Percentiles rank a stretch among this genome's conserved stretches.
Conservation (phyloP, 2,888 invertebrate species). For the Bhutanitis thaidina region DNA sequence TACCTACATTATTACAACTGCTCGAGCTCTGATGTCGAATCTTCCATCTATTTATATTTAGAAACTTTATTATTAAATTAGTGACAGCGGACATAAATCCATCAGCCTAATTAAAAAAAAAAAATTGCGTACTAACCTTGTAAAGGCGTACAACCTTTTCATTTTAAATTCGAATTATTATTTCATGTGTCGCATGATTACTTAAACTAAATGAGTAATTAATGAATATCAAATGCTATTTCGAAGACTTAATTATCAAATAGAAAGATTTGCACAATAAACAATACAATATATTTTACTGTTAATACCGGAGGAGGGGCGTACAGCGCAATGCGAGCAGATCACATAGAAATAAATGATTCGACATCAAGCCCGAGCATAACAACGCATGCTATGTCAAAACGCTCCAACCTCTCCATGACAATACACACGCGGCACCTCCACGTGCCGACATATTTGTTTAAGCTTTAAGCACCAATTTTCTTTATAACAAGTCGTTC, state of each 20-base stretch:
- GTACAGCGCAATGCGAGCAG: too few species aligned
- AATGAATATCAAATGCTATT: too few species aligned
- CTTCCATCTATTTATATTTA: constrained; percentile 32
- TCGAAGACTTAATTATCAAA: too few species aligned
- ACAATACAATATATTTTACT: too few species aligned
- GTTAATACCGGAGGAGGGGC: too few species aligned
- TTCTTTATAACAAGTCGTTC: constrained; percentile 80
- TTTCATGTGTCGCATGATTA: too few species aligned
- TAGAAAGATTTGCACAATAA: too few species aligned
- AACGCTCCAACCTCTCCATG: constrained; percentile 66
- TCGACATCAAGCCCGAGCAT: constrained; percentile 54
- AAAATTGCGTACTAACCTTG: background rate
- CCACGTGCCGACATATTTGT: constrained; percentile 48
- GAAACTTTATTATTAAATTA: background rate
- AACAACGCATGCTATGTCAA: constrained; percentile 79
- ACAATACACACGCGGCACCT: constrained; percentile 68
- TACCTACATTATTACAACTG: constrained; percentile 79
- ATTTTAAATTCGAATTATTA: too few species aligned
- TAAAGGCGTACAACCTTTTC: background rate
- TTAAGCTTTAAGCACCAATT: constrained; percentile 80
- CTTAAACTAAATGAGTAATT: too few species aligned
- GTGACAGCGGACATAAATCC: background rate
- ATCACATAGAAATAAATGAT: too few species aligned
- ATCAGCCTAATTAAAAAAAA: too few species aligned
- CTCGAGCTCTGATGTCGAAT: constrained; percentile 51